Evolutionary conservation across 2,888 invertebrate species (phyloP).

Genomic region (Lymantria monacha): DNA sequence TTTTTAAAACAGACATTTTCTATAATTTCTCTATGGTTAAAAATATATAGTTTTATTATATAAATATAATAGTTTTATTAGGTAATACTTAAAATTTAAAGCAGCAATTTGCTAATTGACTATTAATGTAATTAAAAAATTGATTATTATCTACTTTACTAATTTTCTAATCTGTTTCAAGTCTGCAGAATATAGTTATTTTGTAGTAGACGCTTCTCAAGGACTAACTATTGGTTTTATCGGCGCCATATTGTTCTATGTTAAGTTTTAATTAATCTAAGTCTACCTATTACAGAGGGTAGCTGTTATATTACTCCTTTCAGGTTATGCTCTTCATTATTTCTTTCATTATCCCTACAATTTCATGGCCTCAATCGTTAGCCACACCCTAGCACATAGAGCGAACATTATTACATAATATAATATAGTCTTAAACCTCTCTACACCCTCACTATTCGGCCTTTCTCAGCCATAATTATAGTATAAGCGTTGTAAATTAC

Average conservation of each 20-base stretch:
- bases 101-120: background rate
- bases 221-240: conserved; percentile 26
- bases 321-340: conserved; percentile 35
- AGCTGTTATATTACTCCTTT: conserved; percentile 30
- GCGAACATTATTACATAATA: conserved; percentile 32
- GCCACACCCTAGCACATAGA: conserved; percentile 20
- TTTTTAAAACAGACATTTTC: too few relatives aligned
- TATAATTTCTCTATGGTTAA: too few relatives aligned
- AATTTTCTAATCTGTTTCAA: conserved; percentile 3
- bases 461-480: conserved; percentile 33
- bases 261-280: conserved; percentile 42
- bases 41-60: too few relatives aligned
- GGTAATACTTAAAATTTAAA: background rate
- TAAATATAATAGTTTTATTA: too few relatives aligned
- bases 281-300: conserved; percentile 34
- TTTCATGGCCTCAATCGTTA: conserved; percentile 7
- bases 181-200: conserved; percentile 2
- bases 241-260: conserved; percentile 16
- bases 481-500: conserved; percentile 38
- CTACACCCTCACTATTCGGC: conserved; percentile 28
- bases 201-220: conserved; percentile 11
- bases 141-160: too few relatives aligned
- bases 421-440: conserved; percentile 30
- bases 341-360: conserved; percentile 38
- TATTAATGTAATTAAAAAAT: background rate